These are phyloP conservation scores for Encarsia formosa DNA, from an alignment of 2,888 invertebrate species.

Conservation along the genomic window DNA sequence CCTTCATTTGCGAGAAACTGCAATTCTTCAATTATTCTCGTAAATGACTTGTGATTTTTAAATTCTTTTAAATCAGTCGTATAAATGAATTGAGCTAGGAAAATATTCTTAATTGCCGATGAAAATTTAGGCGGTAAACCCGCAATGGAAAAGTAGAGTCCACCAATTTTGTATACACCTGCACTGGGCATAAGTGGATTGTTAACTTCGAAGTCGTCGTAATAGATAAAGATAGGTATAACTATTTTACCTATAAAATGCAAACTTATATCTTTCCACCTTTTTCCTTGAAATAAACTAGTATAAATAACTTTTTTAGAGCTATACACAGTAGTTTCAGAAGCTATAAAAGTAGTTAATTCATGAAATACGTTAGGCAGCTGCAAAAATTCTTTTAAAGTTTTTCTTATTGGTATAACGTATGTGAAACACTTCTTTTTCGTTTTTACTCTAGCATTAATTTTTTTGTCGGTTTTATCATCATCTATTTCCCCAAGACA, in stretches of 20 bases:
- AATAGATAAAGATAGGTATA: slow-evolving; percentile 15
- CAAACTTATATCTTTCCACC: slow-evolving; percentile 8
- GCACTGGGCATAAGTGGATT: slow-evolving; percentile 13
- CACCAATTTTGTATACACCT: slow-evolving; percentile 18
- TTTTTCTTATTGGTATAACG: not conserved
- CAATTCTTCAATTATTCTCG: not conserved
- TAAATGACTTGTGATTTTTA: not conserved
- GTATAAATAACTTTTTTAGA: slow-evolving; percentile 1
- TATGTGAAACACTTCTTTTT: slow-evolving; percentile 3
- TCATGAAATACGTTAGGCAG: not conserved
- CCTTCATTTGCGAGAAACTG: not conserved
- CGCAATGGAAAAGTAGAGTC: slow-evolving; percentile 16
- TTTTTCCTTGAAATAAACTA: slow-evolving; percentile 18
- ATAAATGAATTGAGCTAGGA: slow-evolving; percentile 12
- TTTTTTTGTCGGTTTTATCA: not conserved
- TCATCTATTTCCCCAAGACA: not conserved
- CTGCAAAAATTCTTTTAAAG: not conserved
- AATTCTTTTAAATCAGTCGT: not conserved
- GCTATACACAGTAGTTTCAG: not conserved
- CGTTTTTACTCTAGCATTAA: not conserved
- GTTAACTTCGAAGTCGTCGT: slow-evolving; percentile 18
- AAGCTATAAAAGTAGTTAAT: not conserved
- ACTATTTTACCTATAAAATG: slow-evolving; percentile 13
- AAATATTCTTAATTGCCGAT: slow-evolving; percentile 13
- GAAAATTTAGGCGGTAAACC: slow-evolving; percentile 14